phyloP scores from a whole-genome alignment of 2,797 vertebrate genomes.

The Philypnodon macrostomus region DNA sequence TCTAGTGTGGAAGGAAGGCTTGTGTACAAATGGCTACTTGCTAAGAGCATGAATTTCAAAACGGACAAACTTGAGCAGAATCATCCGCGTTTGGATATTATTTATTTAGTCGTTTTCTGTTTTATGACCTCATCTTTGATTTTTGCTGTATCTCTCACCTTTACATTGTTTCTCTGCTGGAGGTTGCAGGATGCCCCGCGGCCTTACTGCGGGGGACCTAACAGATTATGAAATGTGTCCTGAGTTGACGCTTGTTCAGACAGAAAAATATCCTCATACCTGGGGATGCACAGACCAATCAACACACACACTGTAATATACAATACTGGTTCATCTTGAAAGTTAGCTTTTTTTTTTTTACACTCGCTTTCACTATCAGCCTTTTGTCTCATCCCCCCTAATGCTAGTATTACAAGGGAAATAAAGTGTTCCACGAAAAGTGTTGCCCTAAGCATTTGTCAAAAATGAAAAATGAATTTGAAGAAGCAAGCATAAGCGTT shows the following conservation, averaged over 20 bases:
- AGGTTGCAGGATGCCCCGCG: conserved; percentile 37
- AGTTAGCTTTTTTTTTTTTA: conserved; percentile 12
- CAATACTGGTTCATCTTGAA: conserved; percentile 5
- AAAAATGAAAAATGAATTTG: conserved; percentile 5
- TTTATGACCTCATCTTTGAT: not conserved
- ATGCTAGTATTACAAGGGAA: not conserved
- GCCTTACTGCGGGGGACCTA: conserved; percentile 22
- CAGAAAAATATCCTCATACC: conserved; percentile 10
- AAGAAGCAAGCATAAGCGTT: not conserved
- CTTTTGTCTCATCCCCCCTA: conserved; percentile 1
- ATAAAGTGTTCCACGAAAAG: not conserved
- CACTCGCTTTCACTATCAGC: not conserved
- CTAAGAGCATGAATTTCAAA: not conserved
- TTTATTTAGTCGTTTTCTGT: no score
- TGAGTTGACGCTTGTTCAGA: conserved; percentile 38
- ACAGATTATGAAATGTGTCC: conserved; percentile 52
- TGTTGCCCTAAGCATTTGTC: not conserved
- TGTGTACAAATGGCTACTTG: conserved; percentile 7
- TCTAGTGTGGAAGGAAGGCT: conserved; percentile 1
- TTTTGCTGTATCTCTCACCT: not conserved
- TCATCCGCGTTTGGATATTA: no score
- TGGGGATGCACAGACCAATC: conserved; percentile 7
- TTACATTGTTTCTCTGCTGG: conserved; percentile 28
- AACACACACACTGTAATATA: not conserved
- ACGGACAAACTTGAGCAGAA: not conserved